Conservation (phyloP, 2,888 invertebrate species). For the Noctua janthina region DNA sequence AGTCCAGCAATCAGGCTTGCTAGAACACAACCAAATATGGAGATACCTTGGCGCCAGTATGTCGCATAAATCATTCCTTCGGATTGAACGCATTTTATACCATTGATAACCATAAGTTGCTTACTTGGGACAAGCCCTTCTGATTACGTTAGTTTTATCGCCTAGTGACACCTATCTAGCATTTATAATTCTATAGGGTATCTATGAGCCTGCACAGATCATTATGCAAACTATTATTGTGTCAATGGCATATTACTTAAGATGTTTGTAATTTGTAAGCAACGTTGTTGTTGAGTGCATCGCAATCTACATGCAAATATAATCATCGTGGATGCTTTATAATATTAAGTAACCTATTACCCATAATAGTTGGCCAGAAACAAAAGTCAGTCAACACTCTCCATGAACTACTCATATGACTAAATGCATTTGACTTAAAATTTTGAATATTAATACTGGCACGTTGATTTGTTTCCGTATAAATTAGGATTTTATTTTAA, state of each 20-base stretch:
- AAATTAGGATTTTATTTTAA: background rate
- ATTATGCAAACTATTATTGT: constrained; percentile 31
- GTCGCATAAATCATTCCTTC: constrained; percentile 51
- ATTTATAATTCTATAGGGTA: background rate
- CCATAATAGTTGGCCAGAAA: background rate
- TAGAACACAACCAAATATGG: constrained; percentile 49
- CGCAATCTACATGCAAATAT: background rate
- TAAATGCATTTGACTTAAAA: constrained; percentile 4
- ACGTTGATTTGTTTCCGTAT: background rate
- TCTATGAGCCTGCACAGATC: constrained; percentile 2
- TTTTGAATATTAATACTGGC: background rate
- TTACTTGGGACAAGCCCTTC: constrained; percentile 16
- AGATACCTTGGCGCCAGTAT: constrained; percentile 44
- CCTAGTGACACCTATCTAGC: constrained; percentile 1
- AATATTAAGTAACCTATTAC: background rate
- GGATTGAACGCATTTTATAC: constrained; percentile 47
- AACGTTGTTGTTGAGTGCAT: constrained; percentile 12
- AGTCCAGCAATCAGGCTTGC: constrained; percentile 14
- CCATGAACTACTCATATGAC: background rate
- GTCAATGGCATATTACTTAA: constrained; percentile 24
- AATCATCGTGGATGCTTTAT: background rate
- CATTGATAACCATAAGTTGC: constrained; percentile 43
- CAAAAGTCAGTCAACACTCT: background rate
- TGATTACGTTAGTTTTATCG: constrained; percentile 36
- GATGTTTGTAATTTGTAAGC: constrained; percentile 43